Base-by-base conservation (phyloP, 2,113 vertebrate genomes). In the Propithecus coquereli region DNA sequence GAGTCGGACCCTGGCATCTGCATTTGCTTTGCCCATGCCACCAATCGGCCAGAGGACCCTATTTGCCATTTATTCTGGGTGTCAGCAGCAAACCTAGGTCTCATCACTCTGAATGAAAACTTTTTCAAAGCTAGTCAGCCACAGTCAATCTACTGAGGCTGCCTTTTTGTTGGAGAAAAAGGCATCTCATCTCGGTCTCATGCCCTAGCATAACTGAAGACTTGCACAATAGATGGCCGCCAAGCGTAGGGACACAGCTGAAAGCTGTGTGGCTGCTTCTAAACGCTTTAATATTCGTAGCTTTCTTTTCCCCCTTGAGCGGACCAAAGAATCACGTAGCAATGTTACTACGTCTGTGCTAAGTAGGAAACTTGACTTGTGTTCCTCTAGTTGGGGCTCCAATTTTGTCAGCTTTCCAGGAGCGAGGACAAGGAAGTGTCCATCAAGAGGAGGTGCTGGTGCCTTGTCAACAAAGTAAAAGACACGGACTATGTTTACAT, bases 201-300 rank as follows among this genome's bases (percentile, higher is more conserved):
- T 0, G 32, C 50, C 13, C 22, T 18, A 66, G 63, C 1, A 17
- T 18, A 14, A 79, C 3, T 10, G 40, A 80, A 61, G 45, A 22
- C 17, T 23, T n/a, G 54, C 12, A 14, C 18, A 85, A 66, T 13
- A 8, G 18, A 43, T 0, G 1, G 61, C 22, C 20, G 4, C 57
- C 73, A 90, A 84, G 37, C 10, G 13, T 10, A 57, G 6, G 47
- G 82, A 37, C 25, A 50, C 8, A 40, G 79, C 22, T 37, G 52
- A 82, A 81, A 88, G 59, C 43, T 40, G 7, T 5, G 32, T 66
- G 50, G 65, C 59, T 91, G 17, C 54, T 34, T 74, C 34, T 92
- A 17, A n/a, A 37, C 0, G 8, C 32, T 74, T 85, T n/a, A 68
- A 30, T 71, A 54, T 11, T 86, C 3, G 12, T 0, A n/a, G n/a